Base-by-base conservation (phyloP, 2,113 vertebrate species). In the Lophius piscatorius region DNA sequence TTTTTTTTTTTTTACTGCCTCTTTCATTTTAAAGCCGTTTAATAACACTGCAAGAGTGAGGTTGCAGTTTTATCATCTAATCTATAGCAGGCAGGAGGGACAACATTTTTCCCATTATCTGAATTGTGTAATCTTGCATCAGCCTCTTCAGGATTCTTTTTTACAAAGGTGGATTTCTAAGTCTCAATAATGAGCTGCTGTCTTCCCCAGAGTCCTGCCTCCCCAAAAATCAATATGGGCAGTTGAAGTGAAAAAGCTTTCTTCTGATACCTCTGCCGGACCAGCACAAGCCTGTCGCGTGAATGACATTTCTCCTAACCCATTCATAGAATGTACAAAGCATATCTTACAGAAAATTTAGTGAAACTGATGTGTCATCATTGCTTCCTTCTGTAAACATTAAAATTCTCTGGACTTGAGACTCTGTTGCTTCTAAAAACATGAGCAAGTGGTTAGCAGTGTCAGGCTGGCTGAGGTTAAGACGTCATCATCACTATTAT, bases 311-410 rank as follows among this genome's bases (percentile, higher is more conserved):
- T 33, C 39, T 29, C 17, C 57, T 48, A 9, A 57, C 26, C 46
- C 52, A 47, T n/a, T 57, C 26, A 0, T 22, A 42, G 49, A 20
- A 12, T 56, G 57, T 47, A 52, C 26, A 34, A 45, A 63, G 45
- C 54, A 38, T 52, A 36, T 48, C 29, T 62, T 55, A 56, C 64
- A 49, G 42, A 42, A 70, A 5, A 57, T 65, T 42, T 48, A 62
- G 22, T 13, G 10, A 14, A 29, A 38, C 50, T 18, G 29, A 41
- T 24, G 48, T 36, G 67, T 54, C 52, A 20, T 55, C 42, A 8
- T 0, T 4, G 7, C 31, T 61, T 7, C 7, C 42, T 47, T 45
- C 40, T 48, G 52, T 24, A 57, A 58, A 57, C 40, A 22, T 34
- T n/a, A 16, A 2, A 18, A 9, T 31, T 22, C 28, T 56, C 33